Evolutionary conservation across 35 echinoderm and acorn worm species (phyloP), one percentile per base, ranked within the genome.

Genomic region (Amphiura filiformis): DNA sequence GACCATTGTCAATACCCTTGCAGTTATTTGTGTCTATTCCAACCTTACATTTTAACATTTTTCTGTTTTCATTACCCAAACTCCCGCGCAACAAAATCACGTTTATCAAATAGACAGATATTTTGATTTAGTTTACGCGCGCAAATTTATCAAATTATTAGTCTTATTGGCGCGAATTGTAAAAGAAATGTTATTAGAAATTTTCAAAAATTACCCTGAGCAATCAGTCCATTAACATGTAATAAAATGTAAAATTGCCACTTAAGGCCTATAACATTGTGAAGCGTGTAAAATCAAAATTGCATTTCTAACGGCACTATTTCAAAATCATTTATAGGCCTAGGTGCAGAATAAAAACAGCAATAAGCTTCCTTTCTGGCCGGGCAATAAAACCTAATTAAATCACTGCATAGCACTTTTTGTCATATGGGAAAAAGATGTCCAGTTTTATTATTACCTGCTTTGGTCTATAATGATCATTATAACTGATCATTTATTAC

Each of bases 141-240:
- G 41, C 17, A 17, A 70, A 70, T 70, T 70, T 70, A 70, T 70
- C 61, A 70, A 70, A 70, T 70, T 70, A 70, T 70, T 70, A 70
- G 61, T 70, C 17, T 70, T 70, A 70, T 70, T 70, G 61, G 26
- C 61, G 28, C 61, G 28, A 70, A 70, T 70, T 70, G 15, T 26
- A 18, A 70, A 52, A 70, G 61, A 70, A 70, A 70, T 70, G 61
- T 70, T 70, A 70, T 70, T 30, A 70, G 28, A 70, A 70, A 70
- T 15, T 18, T 70, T 70, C 26, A 70, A 70, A 70, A 70, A n/a
- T 70, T 70, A 70, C 9, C 11, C 26, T 70, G 2, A 15, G 9
- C 26, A 70, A 15, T 70, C 4, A 13, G 9, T 70, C 26, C 61
- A 70, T 70, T 70, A 70, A 15, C 9, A 15, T 52, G 7, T 70